Evolutionary conservation across 2,888 invertebrate genomes (phyloP).

Genomic region (Sesia bembeciformis): DNA sequence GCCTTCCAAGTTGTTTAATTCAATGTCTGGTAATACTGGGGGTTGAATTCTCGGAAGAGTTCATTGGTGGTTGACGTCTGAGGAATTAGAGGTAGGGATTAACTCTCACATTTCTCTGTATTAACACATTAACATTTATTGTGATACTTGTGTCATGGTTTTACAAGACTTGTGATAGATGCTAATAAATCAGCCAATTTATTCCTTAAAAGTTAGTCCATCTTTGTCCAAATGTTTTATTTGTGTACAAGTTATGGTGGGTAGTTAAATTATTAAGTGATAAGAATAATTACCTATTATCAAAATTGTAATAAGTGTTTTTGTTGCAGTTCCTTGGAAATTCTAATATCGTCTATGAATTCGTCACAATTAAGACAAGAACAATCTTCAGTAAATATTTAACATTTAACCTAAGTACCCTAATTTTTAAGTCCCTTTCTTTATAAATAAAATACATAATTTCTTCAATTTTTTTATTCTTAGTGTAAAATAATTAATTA

Average conservation of each 20-base stretch:
- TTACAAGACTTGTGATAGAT: too few species aligned
- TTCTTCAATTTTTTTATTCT: conserved; percentile 21
- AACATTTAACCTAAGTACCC: conserved; percentile 66
- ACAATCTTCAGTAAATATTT: conserved; percentile 72
- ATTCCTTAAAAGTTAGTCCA: too few species aligned
- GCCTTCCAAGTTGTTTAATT: conserved; percentile 72
- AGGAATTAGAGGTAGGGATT: conserved; percentile 54
- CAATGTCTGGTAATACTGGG: conserved; percentile 60
- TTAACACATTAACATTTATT: too few species aligned
- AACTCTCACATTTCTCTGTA: too few species aligned
- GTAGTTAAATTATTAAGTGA: too few species aligned
- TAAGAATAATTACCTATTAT: too few species aligned
- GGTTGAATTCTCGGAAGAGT: conserved; percentile 65
- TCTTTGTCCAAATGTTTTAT: too few species aligned
- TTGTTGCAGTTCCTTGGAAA: conserved; percentile 59
- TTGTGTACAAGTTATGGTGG: too few species aligned
- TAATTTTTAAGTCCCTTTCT: conserved; percentile 59
- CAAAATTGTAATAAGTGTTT: conserved; percentile 4
- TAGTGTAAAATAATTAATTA: conserved; percentile 8
- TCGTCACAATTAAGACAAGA: conserved; percentile 54
- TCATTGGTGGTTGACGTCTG: conserved; percentile 38
- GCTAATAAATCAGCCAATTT: too few species aligned
- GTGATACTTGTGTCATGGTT: too few species aligned
- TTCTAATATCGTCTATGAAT: conserved; percentile 40
- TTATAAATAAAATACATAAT: conserved; percentile 46